Evolutionary conservation across 2,888 invertebrate species (phyloP).

Genomic region (Temnothorax rugatulus): DNA sequence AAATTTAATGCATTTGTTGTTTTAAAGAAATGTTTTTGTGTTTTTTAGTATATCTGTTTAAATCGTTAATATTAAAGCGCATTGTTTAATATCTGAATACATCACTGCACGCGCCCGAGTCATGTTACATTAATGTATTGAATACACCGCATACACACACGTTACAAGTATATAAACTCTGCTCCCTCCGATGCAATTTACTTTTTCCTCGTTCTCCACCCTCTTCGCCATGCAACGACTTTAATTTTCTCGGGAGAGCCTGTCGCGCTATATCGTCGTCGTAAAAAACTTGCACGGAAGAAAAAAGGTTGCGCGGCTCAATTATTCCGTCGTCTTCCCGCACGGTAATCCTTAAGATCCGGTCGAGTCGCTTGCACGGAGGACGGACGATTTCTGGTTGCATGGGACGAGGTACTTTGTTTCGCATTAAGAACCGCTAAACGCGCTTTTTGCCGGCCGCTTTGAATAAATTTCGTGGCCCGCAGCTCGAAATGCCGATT

Average conservation of each 20-base stretch:
- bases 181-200: conserved; percentile 19
- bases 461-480: conserved; percentile 51
- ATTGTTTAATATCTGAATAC: not conserved
- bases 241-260: conserved; percentile 46
- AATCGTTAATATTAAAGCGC: not conserved
- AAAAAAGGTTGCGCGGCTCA: conserved; percentile 51
- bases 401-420: conserved; percentile 42
- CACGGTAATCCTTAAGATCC: conserved; percentile 48
- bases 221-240: conserved; percentile 20
- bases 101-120: not conserved
- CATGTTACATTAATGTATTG: not conserved
- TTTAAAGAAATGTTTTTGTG: not conserved
- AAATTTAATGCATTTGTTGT: not conserved
- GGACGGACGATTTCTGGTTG: conserved; percentile 34
- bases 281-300: conserved; percentile 42
- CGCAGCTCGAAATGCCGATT: conserved; percentile 40
- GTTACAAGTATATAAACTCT: conserved; percentile 10
- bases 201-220: conserved; percentile 30
- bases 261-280: conserved; percentile 25
- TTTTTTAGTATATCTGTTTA: not conserved
- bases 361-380: conserved; percentile 30
- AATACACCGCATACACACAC: not conserved
- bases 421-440: conserved; percentile 55
- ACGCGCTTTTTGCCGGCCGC: conserved; percentile 36
- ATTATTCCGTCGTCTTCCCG: conserved; percentile 54